Conservation (phyloP, 1,140 invertebrate species). For the Parasteatoda tepidariorum region DNA sequence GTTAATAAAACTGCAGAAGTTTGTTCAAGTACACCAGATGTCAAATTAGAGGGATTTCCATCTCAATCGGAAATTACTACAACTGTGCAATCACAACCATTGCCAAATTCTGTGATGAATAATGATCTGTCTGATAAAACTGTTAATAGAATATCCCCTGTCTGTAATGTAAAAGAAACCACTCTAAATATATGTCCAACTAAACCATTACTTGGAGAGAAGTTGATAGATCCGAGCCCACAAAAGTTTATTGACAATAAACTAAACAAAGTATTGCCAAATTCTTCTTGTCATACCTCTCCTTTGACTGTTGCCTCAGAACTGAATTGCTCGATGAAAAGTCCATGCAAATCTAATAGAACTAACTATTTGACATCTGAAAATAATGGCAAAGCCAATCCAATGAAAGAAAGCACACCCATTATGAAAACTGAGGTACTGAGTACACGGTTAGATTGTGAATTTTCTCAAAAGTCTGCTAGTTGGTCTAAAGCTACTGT, state of each 20-base stretch:
- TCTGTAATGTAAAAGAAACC: constrained; percentile 49
- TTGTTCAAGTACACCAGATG: constrained; percentile 3
- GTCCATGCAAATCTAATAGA: not conserved
- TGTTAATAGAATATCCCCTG: constrained; percentile 3
- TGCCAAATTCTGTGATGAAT: not conserved
- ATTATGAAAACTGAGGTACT: constrained; percentile 45
- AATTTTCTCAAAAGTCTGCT: constrained; percentile 49
- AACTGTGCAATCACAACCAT: not conserved
- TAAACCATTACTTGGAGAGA: constrained; percentile 21
- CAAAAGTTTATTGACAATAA: constrained; percentile 13
- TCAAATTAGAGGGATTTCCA: constrained; percentile 22
- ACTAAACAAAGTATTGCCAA: constrained; percentile 7
- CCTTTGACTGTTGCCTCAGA: not conserved
- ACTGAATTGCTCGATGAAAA: not conserved
- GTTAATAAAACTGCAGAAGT: not conserved
- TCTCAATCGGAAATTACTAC: not conserved
- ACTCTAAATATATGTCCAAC: constrained; percentile 1
- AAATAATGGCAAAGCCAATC: not conserved
- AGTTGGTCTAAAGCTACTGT: constrained; percentile 56
- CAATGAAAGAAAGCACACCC: not conserved
- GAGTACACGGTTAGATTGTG: constrained; percentile 14
- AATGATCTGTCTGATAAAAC: not conserved
- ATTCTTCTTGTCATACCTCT: constrained; percentile 17
- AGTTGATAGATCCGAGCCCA: not conserved
- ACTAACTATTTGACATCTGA: not conserved